Evolutionary conservation across 2,888 invertebrate genomes (phyloP), one percentile per base, ranked within the genome.

Genomic region (Brenthis daphne): DNA sequence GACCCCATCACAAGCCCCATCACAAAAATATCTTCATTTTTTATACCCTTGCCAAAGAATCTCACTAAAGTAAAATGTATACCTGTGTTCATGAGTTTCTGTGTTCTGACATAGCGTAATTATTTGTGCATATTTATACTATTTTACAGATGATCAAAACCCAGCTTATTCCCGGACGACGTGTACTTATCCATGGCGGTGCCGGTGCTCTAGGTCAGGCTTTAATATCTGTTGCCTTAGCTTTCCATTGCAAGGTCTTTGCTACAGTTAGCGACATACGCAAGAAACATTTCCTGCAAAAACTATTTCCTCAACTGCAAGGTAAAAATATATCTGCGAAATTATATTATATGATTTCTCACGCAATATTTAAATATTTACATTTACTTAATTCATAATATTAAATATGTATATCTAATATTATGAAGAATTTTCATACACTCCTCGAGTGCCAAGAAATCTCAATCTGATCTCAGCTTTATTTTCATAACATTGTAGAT

Each of bases 161-260:
- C 2, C 24, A 72, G 13, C 67, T 80, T 3, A 16, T 8, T 3
- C 67, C 64, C 2, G 74, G 74, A 0, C 74, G 71, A 69, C 74
- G 51, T 0, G 65, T 87, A 0, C 70, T 88, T 0, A 79, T 89
- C 0, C 86, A 87, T 54, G 86, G 87, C 1, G 89, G 84, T 0
- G 72, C 85, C 0, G 89, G 89, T 0, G 88, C 85, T 0, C 64
- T 89, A 2, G 89, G 89, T 0, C 89, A 89, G 71, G 89, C 90
- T 0, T 69, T 78, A 0, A 85, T 88, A 43, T 75, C 82, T 0
- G 75, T 90, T 0, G 82, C 85, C 0, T 74, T 89, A 11, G 83
- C 83, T 0, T 65, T 73, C 6, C 77, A 77, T 3, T 86, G 83
- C 63, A 69, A 79, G 65, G 82, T 87, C 2, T 86, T 83, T 54